A percentile compares a stretch with the other conserved stretches of the same genome.
Evolutionary conservation across 2,113 vertebrate species (phyloP).

Genomic region (Psittacus erithacus): DNA sequence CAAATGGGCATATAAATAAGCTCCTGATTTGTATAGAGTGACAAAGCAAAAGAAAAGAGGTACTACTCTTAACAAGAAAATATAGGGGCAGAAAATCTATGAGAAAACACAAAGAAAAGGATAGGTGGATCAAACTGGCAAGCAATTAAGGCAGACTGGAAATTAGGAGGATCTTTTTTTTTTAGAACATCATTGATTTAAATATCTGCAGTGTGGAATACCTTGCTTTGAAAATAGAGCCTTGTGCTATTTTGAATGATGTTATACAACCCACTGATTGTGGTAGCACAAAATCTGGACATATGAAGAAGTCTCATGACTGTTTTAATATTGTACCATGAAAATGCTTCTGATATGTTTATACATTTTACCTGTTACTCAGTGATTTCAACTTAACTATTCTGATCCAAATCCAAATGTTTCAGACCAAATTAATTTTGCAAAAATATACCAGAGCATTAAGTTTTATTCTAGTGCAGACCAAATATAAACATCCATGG

Average conservation of each 20-base stretch:
- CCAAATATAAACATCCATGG: background rate
- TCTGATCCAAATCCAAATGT: background rate
- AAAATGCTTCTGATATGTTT: background rate
- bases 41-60: background rate
- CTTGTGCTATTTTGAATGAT: background rate
- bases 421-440: background rate
- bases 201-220: background rate
- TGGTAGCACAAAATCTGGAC: rapidly evolving
- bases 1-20: background rate
- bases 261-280: background rate
- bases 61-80: background rate
- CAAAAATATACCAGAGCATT: background rate
- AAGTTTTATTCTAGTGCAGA: background rate
- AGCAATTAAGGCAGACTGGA: background rate
- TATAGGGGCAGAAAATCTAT: background rate
- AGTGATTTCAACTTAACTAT: background rate
- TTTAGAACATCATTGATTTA: background rate
- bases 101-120: background rate
- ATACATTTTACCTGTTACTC: background rate
- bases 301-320: background rate
- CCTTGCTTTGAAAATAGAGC: background rate
- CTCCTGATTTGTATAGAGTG: background rate
- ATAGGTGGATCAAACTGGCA: background rate
- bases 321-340: background rate
- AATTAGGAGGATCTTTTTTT: background rate